A percentile compares a stretch with the other conserved stretches of the same genome.
Conservation (phyloP, 2,888 invertebrate species). For the Nemoura dubitans region DNA sequence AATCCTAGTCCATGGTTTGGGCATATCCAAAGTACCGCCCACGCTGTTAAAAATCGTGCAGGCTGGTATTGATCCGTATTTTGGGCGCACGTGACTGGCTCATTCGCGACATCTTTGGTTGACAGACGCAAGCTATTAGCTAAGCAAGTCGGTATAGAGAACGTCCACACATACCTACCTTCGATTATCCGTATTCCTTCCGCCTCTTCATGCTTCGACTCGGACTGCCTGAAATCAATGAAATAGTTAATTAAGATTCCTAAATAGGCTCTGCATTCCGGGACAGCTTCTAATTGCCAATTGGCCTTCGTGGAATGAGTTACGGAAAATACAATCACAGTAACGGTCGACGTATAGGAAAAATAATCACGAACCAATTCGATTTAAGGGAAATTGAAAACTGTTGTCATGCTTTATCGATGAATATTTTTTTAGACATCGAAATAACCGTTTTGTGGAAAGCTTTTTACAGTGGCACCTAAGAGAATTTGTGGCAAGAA, state of each 20-base stretch:
- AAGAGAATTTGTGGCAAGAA: background rate
- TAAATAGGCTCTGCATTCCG: background rate
- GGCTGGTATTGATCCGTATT: background rate
- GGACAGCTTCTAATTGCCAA: background rate
- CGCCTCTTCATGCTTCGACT: background rate
- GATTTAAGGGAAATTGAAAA: background rate
- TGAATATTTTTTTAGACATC: background rate
- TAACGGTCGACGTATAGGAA: background rate
- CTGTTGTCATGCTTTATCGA: background rate
- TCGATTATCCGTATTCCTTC: conserved; percentile 37
- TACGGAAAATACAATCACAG: background rate
- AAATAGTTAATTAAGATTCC: conserved; percentile 3
- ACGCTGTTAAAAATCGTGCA: background rate
- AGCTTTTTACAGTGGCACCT: background rate
- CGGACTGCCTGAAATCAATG: conserved; percentile 8
- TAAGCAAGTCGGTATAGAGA: background rate
- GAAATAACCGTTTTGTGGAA: background rate
- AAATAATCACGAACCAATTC: conserved; percentile 13
- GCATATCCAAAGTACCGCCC: background rate
- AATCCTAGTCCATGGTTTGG: background rate
- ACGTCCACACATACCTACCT: conserved; percentile 7
- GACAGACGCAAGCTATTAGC: background rate
- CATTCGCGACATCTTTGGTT: background rate
- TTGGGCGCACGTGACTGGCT: background rate
- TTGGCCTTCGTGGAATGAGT: background rate